Percentiles rank a stretch among this genome's conserved stretches.
Conservation (phyloP, 2,113 vertebrate species). For the Strigops habroptila region DNA sequence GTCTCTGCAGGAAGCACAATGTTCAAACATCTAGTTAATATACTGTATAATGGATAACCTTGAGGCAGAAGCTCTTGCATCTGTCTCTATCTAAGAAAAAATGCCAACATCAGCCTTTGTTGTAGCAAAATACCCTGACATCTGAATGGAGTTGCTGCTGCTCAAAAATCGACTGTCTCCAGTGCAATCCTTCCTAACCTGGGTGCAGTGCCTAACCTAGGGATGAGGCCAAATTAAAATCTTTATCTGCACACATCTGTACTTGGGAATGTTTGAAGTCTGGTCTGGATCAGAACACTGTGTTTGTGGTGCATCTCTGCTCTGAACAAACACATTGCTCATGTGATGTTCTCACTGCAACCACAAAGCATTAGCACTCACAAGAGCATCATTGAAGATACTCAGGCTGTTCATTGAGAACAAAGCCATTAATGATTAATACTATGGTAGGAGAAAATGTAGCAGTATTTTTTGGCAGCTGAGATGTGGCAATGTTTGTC, state of each 20-base stretch:
- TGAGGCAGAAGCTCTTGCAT: conserved; percentile 49
- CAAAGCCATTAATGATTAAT: conserved; percentile 67
- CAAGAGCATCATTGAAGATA: conserved; percentile 60
- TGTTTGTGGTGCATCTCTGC: background rate
- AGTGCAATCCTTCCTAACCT: background rate
- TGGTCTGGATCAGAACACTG: background rate
- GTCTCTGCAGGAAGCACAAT: conserved; percentile 27
- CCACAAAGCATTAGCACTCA: conserved; percentile 54
- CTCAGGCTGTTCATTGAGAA: conserved; percentile 58
- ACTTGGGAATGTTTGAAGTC: background rate
- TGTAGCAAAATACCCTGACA: conserved; percentile 25
- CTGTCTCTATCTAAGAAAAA: conserved; percentile 45
- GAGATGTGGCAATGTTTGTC: conserved; percentile 15
- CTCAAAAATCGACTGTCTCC: background rate
- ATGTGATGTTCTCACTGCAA: conserved; percentile 39
- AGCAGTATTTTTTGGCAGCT: conserved; percentile 56
- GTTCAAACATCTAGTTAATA: conserved; percentile 48
- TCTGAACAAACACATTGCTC: conserved; percentile 49
- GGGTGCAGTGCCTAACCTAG: background rate
- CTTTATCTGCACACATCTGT: background rate
- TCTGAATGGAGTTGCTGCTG: background rate
- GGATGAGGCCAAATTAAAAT: background rate
- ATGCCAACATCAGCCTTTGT: conserved; percentile 59
- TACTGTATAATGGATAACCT: conserved; percentile 45
- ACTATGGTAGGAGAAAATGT: conserved; percentile 26